These are phyloP conservation scores for Xyrichtys novacula DNA, from an alignment of 2,797 vertebrate genomes.

Conservation along the genomic window DNA sequence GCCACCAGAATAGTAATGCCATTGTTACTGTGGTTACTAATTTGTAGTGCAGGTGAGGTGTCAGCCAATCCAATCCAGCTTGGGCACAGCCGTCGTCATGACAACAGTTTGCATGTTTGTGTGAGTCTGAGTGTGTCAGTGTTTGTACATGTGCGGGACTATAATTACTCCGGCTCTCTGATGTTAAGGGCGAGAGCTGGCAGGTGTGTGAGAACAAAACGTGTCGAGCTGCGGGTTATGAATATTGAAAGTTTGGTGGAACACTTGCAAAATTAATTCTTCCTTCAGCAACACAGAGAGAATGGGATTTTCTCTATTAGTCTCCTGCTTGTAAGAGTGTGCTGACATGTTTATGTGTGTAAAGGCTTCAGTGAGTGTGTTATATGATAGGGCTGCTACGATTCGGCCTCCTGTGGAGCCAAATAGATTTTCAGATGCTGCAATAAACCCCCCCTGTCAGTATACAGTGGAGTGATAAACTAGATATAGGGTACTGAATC, in stretches of 20 bases:
- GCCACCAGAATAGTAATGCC: conserved; percentile 67
- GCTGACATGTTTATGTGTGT: conserved; percentile 20
- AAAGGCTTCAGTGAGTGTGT: conserved; percentile 33
- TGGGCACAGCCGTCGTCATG: conserved; percentile 76
- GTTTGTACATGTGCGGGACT: conserved; percentile 39
- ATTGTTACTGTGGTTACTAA: conserved; percentile 76
- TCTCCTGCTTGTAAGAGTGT: background rate
- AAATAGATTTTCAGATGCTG: too few species aligned
- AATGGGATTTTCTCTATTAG: background rate
- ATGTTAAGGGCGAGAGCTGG: conserved; percentile 18
- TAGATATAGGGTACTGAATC: too few species aligned
- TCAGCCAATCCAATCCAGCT: conserved; percentile 52
- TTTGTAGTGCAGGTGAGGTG: conserved; percentile 68
- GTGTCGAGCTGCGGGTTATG: conserved; percentile 18
- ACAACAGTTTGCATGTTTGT: conserved; percentile 72
- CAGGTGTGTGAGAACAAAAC: conserved; percentile 21
- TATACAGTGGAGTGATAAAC: too few species aligned
- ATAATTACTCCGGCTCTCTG: conserved; percentile 49
- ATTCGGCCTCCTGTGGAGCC: background rate
- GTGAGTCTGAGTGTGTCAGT: conserved; percentile 22
- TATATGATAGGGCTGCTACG: conserved; percentile 6
- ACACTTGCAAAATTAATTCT: conserved; percentile 19
- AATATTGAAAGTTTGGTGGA: conserved; percentile 27
- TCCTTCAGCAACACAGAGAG: background rate
- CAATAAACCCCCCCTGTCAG: too few species aligned